These are phyloP conservation scores for Pachycephala philippinensis DNA, from an alignment of 2,113 vertebrate species.

Conservation along the genomic window DNA sequence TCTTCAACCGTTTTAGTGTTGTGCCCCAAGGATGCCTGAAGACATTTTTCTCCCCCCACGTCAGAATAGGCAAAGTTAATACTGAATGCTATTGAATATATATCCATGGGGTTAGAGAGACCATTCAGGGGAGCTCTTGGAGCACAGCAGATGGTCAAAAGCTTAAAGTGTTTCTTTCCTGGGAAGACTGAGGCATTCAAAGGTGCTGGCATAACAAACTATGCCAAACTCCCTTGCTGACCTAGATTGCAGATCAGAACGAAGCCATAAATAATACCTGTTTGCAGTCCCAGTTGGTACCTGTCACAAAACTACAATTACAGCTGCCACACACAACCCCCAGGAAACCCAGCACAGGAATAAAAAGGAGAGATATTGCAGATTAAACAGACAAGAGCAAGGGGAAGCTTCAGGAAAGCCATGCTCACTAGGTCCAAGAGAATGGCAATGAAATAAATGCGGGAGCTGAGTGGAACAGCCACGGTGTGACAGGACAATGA, in stretches of 20 bases:
- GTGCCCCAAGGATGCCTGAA: neutral
- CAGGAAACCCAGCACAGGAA: neutral
- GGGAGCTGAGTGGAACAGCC: neutral
- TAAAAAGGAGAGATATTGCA: neutral
- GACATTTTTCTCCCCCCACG: neutral
- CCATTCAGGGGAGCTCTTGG: neutral
- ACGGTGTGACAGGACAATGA: rapidly evolving
- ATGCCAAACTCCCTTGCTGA: neutral
- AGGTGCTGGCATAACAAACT: neutral
- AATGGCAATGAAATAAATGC: rapidly evolving
- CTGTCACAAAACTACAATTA: neutral
- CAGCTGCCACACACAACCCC: neutral
- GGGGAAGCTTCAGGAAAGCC: neutral
- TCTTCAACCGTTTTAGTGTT: slow-evolving; percentile 26
- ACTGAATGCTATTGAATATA: neutral
- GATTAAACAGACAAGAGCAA: neutral
- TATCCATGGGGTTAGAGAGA: neutral
- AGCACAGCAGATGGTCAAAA: neutral
- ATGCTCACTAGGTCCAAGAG: neutral
- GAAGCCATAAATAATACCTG: neutral
- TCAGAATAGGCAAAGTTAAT: neutral
- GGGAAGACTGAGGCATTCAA: neutral
- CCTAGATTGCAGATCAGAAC: neutral
- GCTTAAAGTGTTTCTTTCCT: neutral
- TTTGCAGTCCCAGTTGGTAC: neutral